Percentiles rank a stretch among this genome's conserved stretches.
These are phyloP conservation scores for Horisme vitalbata DNA, from an alignment of 2,888 invertebrate genomes.

Conservation along the genomic window DNA sequence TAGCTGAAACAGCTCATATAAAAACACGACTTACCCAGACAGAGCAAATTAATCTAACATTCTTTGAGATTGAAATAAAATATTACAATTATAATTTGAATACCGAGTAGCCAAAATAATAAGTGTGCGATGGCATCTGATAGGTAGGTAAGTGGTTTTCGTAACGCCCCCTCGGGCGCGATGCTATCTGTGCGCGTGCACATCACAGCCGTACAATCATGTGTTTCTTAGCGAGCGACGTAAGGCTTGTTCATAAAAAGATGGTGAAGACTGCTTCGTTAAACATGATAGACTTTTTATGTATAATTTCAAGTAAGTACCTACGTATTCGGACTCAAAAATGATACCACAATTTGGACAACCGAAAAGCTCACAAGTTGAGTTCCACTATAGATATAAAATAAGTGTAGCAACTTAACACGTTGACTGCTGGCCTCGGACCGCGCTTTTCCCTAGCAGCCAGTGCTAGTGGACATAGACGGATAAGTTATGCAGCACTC, in stretches of 20 bases:
- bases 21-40: slow-evolving; percentile 34
- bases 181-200: slow-evolving; percentile 70
- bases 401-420: no score
- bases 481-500: no score
- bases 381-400: no score
- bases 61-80: slow-evolving; percentile 51
- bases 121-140: slow-evolving; percentile 70
- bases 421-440: no score
- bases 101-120: slow-evolving; percentile 76
- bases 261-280: neutral
- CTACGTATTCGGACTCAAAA: no score
- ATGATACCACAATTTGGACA: no score
- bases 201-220: slow-evolving; percentile 47
- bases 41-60: slow-evolving; percentile 41
- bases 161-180: slow-evolving; percentile 74
- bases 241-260: slow-evolving; percentile 32
- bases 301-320: no score
- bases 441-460: no score
- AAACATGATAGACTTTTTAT: no score
- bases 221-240: slow-evolving; percentile 53
- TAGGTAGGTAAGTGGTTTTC: slow-evolving; percentile 80
- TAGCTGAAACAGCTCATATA: slow-evolving; percentile 22
- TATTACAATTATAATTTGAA: slow-evolving; percentile 56
- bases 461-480: no score
- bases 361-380: no score